These are phyloP conservation scores for Callosobruchus maculatus DNA, from an alignment of 2,888 invertebrate species.

Conservation along the genomic window DNA sequence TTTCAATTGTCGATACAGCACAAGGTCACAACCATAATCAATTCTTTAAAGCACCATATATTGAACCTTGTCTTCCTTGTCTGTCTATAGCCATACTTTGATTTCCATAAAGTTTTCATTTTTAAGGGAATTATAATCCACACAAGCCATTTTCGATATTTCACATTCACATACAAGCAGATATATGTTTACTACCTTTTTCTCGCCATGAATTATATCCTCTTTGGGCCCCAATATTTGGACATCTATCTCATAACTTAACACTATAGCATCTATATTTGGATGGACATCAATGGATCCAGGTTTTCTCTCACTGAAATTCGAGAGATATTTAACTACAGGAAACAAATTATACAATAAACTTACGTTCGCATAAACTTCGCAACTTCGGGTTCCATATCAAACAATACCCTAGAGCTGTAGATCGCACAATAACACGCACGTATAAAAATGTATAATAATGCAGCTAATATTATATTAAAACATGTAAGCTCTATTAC, in stretches of 20 bases:
- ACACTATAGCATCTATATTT: slow-evolving; percentile 78
- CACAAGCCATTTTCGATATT: too few relatives aligned
- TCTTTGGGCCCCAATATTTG: slow-evolving; percentile 73
- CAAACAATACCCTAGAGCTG: slow-evolving; percentile 48
- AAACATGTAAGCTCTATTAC: neutral
- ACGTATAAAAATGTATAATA: slow-evolving; percentile 14
- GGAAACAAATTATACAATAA: slow-evolving; percentile 16
- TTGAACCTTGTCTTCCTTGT: too few relatives aligned
- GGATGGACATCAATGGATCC: slow-evolving; percentile 86
- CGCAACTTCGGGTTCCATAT: slow-evolving; percentile 69
- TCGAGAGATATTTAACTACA: slow-evolving; percentile 2
- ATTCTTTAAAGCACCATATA: too few relatives aligned
- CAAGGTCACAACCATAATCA: too few relatives aligned
- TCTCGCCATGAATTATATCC: slow-evolving; percentile 78
- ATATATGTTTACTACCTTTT: slow-evolving; percentile 56
- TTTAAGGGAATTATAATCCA: too few relatives aligned
- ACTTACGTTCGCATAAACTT: slow-evolving; percentile 71
- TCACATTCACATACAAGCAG: too few relatives aligned
- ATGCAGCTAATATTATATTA: slow-evolving; percentile 10
- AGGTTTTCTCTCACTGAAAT: slow-evolving; percentile 64
- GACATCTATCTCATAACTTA: slow-evolving; percentile 84
- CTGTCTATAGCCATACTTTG: too few relatives aligned
- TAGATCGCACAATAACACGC: slow-evolving; percentile 50
- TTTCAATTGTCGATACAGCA: too few relatives aligned
- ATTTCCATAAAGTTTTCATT: too few relatives aligned